Evolutionary conservation across 2,888 invertebrate genomes (phyloP), one percentile per base, ranked within the genome.

Genomic region (Elgonia sp.): DNA sequence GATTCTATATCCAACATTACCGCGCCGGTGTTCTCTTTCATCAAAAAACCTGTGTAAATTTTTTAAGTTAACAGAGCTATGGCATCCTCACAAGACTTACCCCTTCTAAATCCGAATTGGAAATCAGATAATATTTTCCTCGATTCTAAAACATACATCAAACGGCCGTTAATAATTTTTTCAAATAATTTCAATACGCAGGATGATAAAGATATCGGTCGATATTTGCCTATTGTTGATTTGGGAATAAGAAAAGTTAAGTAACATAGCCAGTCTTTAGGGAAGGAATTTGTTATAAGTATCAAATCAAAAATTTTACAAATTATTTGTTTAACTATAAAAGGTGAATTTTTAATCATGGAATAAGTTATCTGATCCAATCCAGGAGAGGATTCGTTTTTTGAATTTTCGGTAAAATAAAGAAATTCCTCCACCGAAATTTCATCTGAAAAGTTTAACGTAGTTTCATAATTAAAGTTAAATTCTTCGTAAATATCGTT

Each of bases 361-460:
- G 2, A 0, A 21, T 77, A 55, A 40, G 16, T 40, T 4, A 77
- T 77, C 16, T 77, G 77, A 40, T 77, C 77, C 1, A 77, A 12
- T 1, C 77, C 65, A 18, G 79, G 84, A 42, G 80, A 75, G 37
- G 87, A 84, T n/a, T n/a, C n/a, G n/a, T n/a, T n/a, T n/a, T n/a
- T n/a, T n/a, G n/a, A n/a, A n/a, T n/a, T n/a, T n/a, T n/a, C n/a
- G n/a, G n/a, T n/a, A n/a, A n/a, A n/a, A n/a, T n/a, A n/a, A n/a
- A n/a, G n/a, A n/a, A n/a, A n/a, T n/a, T n/a, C n/a, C n/a, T n/a
- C n/a, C n/a, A n/a, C n/a, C n/a, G n/a, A n/a, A n/a, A n/a, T n/a
- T n/a, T n/a, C n/a, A n/a, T n/a, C n/a, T n/a, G n/a, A n/a, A n/a
- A n/a, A n/a, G n/a, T n/a, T n/a, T n/a, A n/a, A n/a, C n/a, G n/a